phyloP scores from a whole-genome alignment of 2,888 invertebrate species.

The Drosophila paranaensis region DNA sequence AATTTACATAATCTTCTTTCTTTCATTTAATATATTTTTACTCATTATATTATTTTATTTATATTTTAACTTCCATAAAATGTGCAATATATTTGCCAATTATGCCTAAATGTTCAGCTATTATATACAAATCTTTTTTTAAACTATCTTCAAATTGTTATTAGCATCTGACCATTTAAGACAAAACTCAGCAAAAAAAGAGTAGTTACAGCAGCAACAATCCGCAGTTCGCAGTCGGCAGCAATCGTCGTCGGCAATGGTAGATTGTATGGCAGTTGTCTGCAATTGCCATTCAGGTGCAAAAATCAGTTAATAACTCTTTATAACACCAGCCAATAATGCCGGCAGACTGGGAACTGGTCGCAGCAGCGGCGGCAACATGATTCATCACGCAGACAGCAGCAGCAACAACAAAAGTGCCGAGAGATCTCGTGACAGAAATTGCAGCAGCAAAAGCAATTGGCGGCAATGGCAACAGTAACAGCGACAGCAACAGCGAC shows the following conservation, averaged over 20 bases:
- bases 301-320: slow-evolving; percentile 69
- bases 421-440: slow-evolving; percentile 61
- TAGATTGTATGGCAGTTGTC: slow-evolving; percentile 56
- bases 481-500: slow-evolving; percentile 70
- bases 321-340: slow-evolving; percentile 48
- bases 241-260: slow-evolving; percentile 29
- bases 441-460: slow-evolving; percentile 58
- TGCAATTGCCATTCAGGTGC: slow-evolving; percentile 56
- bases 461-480: slow-evolving; percentile 54
- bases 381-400: slow-evolving; percentile 61
- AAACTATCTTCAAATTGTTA: slow-evolving; percentile 3
- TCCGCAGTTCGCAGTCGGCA: background rate
- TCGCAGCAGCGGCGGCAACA: slow-evolving; percentile 20
- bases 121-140: background rate
- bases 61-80: background rate
- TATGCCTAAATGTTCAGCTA: slow-evolving; percentile 1
- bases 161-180: slow-evolving; percentile 15
- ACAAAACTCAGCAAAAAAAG: slow-evolving; percentile 12
- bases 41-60: no score
- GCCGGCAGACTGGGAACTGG: slow-evolving; percentile 24
- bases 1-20: no score
- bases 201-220: slow-evolving; percentile 7
- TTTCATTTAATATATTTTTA: no score
- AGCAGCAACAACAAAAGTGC: slow-evolving; percentile 29
- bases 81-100: background rate